Evolutionary conservation across 2,888 invertebrate genomes (phyloP), one percentile per base, ranked within the genome.

Genomic region (Amitus sp.): DNA sequence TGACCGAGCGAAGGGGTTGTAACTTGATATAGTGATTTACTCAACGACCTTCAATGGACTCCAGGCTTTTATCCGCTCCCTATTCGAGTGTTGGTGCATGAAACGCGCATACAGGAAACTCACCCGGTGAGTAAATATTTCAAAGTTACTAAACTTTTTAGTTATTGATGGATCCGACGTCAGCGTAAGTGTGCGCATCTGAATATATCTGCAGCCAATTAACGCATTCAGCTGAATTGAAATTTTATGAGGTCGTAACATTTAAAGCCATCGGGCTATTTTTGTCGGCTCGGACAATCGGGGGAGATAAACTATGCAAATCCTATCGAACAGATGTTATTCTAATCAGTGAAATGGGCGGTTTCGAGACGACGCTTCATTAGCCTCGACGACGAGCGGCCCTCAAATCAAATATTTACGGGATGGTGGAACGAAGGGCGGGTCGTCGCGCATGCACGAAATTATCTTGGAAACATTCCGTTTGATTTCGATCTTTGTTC

Each of bases 61-160:
- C 15, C 30, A 30, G 30, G 6, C 6, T n/a, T 30, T 30, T 30
- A 30, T 30, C 30, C n/a, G 30, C 10, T 30, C n/a, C 30, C 30
- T n/a, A 30, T 7, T 30, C 30, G n/a, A n/a, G 30, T 30, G 30
- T n/a, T n/a, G n/a, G 30, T 30, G 30, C 30, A 4, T 27, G n/a
- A n/a, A n/a, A n/a, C n/a, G n/a, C n/a, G n/a, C n/a, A n/a, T n/a
- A n/a, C n/a, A n/a, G n/a, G n/a, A n/a, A n/a, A n/a, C n/a, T n/a
- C n/a, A n/a, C n/a, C n/a, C n/a, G n/a, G 61, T 60, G 58, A 55
- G 59, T 40, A 63, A 54, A 53, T 48, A 48, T 28, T 64, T 52
- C 62, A 45, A 58, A 47, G 47, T 51, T 39, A 51, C 33, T 49
- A 37, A 52, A 55, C 57, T 55, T 65, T 58, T 58, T 51, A 47